These are phyloP conservation scores for Isurus oxyrinchus DNA, from an alignment of 2,113 vertebrate species.

Conservation along the genomic window DNA sequence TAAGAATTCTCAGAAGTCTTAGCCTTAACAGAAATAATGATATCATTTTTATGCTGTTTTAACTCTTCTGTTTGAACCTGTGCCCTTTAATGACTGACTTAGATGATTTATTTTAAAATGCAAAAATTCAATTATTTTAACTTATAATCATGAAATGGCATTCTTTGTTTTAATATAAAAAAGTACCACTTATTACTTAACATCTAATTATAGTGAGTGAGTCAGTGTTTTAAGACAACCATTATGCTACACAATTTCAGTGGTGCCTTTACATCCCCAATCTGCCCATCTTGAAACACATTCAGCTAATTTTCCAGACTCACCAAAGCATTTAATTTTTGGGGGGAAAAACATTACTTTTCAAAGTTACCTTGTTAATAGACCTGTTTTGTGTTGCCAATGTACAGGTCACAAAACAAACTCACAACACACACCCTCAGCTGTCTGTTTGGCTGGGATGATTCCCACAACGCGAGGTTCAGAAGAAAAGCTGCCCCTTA, in stretches of 20 bases:
- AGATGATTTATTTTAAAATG: neutral
- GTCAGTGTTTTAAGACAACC: neutral
- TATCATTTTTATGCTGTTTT: neutral
- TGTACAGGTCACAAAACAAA: neutral
- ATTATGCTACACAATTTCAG: neutral
- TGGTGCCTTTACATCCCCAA: neutral
- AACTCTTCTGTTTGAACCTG: neutral
- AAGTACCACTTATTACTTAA: neutral
- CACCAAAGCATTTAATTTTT: neutral
- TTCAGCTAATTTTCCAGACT: neutral
- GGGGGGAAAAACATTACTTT: neutral
- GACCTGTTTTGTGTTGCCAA: neutral
- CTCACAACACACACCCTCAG: neutral
- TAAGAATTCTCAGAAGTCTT: neutral
- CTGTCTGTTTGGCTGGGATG: neutral
- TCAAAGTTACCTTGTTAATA: neutral
- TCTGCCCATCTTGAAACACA: neutral
- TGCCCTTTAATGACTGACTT: neutral
- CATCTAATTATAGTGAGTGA: neutral
- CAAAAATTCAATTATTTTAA: conserved; percentile 4
- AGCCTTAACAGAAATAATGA: neutral
- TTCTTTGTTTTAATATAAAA: neutral
- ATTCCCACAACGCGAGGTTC: neutral
- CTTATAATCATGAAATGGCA: neutral
- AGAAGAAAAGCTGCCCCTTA: neutral